Evolutionary conservation across 92 coral and sea anemone genomes (phyloP).

Genomic region (Metridium senile): DNA sequence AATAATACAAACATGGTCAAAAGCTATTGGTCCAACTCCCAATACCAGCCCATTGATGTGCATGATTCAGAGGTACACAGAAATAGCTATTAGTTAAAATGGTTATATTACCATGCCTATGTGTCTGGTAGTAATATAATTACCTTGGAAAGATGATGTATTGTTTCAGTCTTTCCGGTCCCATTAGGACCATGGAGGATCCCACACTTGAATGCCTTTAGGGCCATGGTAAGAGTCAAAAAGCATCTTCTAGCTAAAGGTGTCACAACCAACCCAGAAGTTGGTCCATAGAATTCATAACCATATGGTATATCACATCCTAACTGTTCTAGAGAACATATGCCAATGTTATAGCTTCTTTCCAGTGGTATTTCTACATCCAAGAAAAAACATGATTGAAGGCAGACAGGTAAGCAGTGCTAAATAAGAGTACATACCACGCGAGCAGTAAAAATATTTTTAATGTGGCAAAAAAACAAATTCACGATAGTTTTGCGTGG

Average conservation of each 20-base stretch:
- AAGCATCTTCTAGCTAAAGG: conserved; percentile 91
- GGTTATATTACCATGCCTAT: not conserved
- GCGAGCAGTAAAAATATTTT: too few relatives aligned
- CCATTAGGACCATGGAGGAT: conserved; percentile 83
- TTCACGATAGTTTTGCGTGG: too few relatives aligned
- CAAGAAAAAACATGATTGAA: not conserved
- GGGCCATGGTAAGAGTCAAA: conserved; percentile 83
- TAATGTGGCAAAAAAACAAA: too few relatives aligned
- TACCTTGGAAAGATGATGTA: conserved; percentile 88
- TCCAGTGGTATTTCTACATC: conserved; percentile 12
- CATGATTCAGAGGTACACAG: too few relatives aligned
- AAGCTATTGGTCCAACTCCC: too few relatives aligned
- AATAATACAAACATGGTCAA: too few relatives aligned
- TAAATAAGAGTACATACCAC: too few relatives aligned
- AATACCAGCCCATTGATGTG: too few relatives aligned
- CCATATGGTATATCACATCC: conserved; percentile 76
- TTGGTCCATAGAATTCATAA: conserved; percentile 90
- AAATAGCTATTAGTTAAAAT: too few relatives aligned
- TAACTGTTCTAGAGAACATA: conserved; percentile 69
- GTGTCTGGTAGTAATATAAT: too few relatives aligned
- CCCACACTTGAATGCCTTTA: conserved; percentile 77
- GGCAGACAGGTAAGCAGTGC: not conserved
- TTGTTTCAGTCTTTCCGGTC: conserved; percentile 92
- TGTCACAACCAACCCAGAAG: conserved; percentile 72
- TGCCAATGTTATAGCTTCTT: conserved; percentile 51